Conservation (phyloP, 1,140 invertebrate species). For the Gerris buenoi region DNA sequence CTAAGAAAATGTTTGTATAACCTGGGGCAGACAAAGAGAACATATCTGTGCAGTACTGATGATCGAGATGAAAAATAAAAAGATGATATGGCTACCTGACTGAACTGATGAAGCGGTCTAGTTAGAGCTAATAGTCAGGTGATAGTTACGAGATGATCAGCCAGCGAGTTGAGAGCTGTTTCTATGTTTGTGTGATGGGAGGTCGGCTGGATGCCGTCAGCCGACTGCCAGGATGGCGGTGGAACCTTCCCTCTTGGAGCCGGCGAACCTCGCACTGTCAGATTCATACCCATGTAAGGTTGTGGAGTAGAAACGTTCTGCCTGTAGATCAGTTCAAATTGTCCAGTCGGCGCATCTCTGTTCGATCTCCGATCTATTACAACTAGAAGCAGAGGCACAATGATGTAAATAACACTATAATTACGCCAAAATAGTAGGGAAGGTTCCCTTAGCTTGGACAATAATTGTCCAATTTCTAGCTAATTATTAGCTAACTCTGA, state of each 20-base stretch:
- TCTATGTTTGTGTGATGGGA: background rate
- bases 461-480: background rate
- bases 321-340: slow-evolving; percentile 71
- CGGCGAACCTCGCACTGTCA: slow-evolving; percentile 49
- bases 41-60: too few species aligned
- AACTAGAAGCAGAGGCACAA: slow-evolving; percentile 49
- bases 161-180: background rate
- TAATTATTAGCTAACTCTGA: background rate
- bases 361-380: slow-evolving; percentile 66
- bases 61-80: background rate
- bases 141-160: background rate
- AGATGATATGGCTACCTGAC: background rate
- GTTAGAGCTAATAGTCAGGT: background rate
- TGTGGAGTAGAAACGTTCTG: slow-evolving; percentile 57
- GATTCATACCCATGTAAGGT: slow-evolving; percentile 63
- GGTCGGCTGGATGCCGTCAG: background rate
- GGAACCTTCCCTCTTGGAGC: background rate
- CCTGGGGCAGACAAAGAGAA: too few species aligned
- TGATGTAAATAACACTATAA: background rate
- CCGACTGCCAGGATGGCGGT: background rate
- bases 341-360: slow-evolving; percentile 63
- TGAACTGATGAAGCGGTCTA: background rate
- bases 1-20: too few species aligned
- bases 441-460: background rate
- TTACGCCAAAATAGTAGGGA: background rate